Percentiles rank a stretch among this genome's conserved stretches.
phyloP scores from a whole-genome alignment of 2,797 vertebrate species.

The Manis pentadactyla region DNA sequence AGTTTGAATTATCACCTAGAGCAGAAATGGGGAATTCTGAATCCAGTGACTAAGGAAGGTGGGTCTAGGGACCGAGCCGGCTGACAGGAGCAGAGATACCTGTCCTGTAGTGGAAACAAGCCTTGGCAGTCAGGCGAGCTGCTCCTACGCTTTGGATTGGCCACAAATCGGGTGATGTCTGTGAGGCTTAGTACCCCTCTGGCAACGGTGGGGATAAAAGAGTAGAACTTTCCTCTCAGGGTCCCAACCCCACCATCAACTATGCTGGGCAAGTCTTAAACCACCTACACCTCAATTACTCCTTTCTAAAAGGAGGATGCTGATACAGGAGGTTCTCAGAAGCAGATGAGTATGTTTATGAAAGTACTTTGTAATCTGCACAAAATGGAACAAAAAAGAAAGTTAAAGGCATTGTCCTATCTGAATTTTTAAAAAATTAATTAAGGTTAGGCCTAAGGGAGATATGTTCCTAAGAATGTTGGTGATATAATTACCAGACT shows the following conservation, averaged over 20 bases:
- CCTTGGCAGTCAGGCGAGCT: neutral
- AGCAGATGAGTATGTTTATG: neutral
- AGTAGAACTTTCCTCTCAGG: neutral
- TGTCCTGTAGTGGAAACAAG: neutral
- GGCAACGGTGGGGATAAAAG: neutral
- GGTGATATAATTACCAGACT: neutral
- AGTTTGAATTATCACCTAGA: neutral
- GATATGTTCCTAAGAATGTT: neutral
- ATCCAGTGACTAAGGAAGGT: neutral
- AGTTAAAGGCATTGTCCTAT: neutral
- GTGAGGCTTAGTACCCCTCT: neutral
- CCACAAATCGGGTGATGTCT: neutral
- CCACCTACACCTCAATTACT: neutral
- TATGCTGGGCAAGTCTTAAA: neutral
- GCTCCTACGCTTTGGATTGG: neutral
- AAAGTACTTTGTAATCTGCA: neutral
- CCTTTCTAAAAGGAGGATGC: neutral
- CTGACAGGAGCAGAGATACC: neutral
- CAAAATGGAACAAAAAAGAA: neutral
- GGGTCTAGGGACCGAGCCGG: neutral
- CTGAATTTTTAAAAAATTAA: neutral
- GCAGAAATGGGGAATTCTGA: constrained; percentile 43
- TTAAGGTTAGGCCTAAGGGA: neutral
- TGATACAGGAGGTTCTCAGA: neutral
- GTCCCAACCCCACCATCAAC: neutral